Percentiles rank a stretch among this genome's conserved stretches.
Conservation (phyloP, 2,113 vertebrate genomes). For the Mobula birostris region DNA sequence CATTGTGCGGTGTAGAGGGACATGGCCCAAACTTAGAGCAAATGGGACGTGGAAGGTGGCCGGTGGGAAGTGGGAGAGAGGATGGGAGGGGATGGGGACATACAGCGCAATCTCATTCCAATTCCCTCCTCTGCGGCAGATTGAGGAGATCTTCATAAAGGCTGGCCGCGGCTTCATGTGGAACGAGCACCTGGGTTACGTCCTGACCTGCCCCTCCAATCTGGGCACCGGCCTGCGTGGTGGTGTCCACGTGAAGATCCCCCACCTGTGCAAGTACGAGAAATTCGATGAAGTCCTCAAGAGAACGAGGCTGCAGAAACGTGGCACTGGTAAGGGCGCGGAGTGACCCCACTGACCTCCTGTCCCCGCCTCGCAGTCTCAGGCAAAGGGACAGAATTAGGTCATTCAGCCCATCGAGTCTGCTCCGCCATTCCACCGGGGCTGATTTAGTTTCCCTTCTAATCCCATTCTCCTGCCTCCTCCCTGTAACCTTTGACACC, state of each 20-base stretch:
- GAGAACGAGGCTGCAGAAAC: slow-evolving; percentile 88
- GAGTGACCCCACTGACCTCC: neutral
- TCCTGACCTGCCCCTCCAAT: slow-evolving; percentile 90
- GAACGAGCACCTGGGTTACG: slow-evolving; percentile 85
- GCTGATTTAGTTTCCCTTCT: too few species aligned
- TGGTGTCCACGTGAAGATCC: slow-evolving; percentile 81
- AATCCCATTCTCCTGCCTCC: too few species aligned
- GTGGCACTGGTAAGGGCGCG: slow-evolving; percentile 74
- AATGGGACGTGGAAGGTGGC: too few species aligned
- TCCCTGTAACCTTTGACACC: too few species aligned
- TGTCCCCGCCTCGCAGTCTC: too few species aligned
- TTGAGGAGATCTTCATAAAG: slow-evolving; percentile 86
- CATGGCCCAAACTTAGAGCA: too few species aligned
- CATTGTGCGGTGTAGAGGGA: too few species aligned
- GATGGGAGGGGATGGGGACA: too few species aligned
- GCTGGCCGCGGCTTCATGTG: slow-evolving; percentile 87
- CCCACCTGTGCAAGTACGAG: slow-evolving; percentile 82
- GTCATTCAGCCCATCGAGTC: neutral
- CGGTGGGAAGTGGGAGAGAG: too few species aligned
- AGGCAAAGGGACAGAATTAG: too few species aligned
- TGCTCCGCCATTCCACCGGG: too few species aligned
- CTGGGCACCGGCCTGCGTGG: slow-evolving; percentile 86
- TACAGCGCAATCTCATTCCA: neutral
- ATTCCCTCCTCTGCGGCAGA: slow-evolving; percentile 53
- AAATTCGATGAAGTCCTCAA: slow-evolving; percentile 85